phyloP scores from a whole-genome alignment of 2,113 vertebrate species.

The Labeo catla region DNA sequence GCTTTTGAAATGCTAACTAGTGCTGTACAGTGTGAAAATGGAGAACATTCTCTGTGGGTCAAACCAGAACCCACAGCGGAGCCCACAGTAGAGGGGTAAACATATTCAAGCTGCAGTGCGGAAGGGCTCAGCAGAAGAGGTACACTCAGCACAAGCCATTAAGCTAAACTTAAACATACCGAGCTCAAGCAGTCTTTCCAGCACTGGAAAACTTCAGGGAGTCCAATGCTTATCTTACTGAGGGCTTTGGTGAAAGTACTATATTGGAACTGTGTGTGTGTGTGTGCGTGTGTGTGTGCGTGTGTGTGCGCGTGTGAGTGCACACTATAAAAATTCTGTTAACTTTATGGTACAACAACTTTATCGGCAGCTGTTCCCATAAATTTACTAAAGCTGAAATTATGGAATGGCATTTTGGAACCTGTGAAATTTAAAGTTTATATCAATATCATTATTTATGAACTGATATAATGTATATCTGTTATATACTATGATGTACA shows the following conservation, averaged over 20 bases:
- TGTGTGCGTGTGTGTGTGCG: not conserved
- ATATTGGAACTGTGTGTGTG: not conserved
- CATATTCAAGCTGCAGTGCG: slow-evolving; percentile 37
- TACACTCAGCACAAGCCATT: not conserved
- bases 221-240: not conserved
- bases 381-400: too few species aligned
- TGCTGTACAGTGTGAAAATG: slow-evolving; percentile 17
- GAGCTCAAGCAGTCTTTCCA: not conserved
- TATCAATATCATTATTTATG: not conserved
- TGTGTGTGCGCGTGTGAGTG: not conserved
- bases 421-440: not conserved
- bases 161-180: not conserved
- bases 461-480: not conserved
- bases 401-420: too few species aligned
- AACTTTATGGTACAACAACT: too few species aligned
- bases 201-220: not conserved
- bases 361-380: too few species aligned
- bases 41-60: slow-evolving; percentile 10
- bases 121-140: not conserved
- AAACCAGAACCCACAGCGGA: slow-evolving; percentile 10
- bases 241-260: not conserved
- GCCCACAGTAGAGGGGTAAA: slow-evolving; percentile 15
- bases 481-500: not conserved
- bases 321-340: not conserved
- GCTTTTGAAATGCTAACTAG: slow-evolving; percentile 39